Base-by-base conservation (phyloP, 2,888 invertebrate genomes). In the Aricia artaxerxes region DNA sequence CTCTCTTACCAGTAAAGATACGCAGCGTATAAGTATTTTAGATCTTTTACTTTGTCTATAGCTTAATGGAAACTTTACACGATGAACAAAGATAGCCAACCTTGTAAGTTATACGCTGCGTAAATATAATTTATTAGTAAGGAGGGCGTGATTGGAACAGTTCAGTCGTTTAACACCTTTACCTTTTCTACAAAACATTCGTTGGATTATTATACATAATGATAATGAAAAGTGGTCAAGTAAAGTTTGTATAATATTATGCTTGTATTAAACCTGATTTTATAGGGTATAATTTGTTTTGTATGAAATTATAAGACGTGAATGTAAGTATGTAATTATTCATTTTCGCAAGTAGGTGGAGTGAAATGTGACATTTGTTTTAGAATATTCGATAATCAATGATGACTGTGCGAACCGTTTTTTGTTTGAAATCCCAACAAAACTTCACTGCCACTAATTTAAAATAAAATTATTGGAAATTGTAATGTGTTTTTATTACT, bases 371-470 rank as follows among this genome's bases (percentile, higher is more conserved):
- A 64, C 44, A 75, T 80, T 80, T 80, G 78, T 80, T 73, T 80
- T 78, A 78, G 64, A 77, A 78, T 49, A 79, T 79, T 75, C 79
- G 79, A 78, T 79, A 79, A 78, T 79, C 24, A 78, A 79, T 80
- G 73, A 81, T 80, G 83, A 88, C 88, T 87, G 89, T 89, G 89
- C 89, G 91, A 84, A 88, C 88, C 88, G 87, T 90, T 85, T 92
- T 94, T 84, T 85, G 89, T 92, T 92, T 88, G 85, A 88, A 84
- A 83, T 85, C 90, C 91, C 91, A 88, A 90, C 88, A 90, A 87
- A 92, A 92, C 91, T 94, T 94, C 94, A 94, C 94, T 94, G 94
- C 94, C 94, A 94, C 92, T 93, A 94, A 94, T 91, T 93, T 93
- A 94, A 94, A 93, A 93, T 93, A 93, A 94, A 92, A 94, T 92